Base-by-base conservation (phyloP, 2,888 invertebrate species). In the Leptinotarsa juncta region DNA sequence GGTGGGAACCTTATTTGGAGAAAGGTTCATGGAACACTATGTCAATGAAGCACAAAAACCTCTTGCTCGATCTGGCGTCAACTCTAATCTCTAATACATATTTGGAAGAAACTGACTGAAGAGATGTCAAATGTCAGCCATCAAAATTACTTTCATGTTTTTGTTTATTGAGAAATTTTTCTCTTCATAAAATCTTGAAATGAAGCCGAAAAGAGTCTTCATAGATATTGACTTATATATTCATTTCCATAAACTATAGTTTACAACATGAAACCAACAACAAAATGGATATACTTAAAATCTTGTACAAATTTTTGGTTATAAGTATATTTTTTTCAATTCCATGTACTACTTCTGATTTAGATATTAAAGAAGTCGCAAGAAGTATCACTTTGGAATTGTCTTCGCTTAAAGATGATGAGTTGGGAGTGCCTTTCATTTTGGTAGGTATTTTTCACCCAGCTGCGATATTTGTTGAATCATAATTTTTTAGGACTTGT, bases 371-470 rank as follows among this genome's bases (percentile, higher is more conserved):
- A 73, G 76, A 79, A 73, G 77, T 84, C 73, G 78, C 83, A 42
- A 81, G 71, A 67, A 82, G 85, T 73, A 80, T 87, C 53, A 81
- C 83, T 72, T 74, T 81, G 18, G 85, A 85, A 78, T 81, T 88
- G 55, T 82, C 80, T 57, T 79, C 78, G 23, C 80, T 86, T 53
- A 86, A 84, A 77, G 84, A 84, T 79, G 85, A 87, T 77, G 87
- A 88, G 78, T 75, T 88, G 67, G 86, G 86, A 48, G 82, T 86
- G 70, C 81, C 84, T 53, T 84, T 85, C 68, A 84, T 87, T 79
- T 80, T 85, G 81, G 88, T 67, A 67, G 14, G 67, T 16, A 50
- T 15, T 62, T 42, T 16, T 42, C 26, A 5, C n/a, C n/a, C 3
- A 26, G 12, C 51, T 12, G 15, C 15, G n/a, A 50, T 68, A 7